A percentile compares a stretch with the other conserved stretches of the same genome.
Evolutionary conservation across 1,140 invertebrate genomes (phyloP).

Genomic region (Bombus picipes): DNA sequence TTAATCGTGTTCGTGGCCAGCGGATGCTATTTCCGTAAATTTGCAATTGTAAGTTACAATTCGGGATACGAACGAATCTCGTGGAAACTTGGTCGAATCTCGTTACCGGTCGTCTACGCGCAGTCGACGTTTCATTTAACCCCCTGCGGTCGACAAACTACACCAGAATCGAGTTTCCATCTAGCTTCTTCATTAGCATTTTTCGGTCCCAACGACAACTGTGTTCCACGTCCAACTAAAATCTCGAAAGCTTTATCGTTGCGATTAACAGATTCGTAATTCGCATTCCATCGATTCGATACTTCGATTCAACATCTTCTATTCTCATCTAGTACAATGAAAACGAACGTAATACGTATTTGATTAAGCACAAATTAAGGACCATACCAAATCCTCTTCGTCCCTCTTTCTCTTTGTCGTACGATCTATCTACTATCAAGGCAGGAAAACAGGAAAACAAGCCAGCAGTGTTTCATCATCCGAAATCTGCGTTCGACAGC

Average conservation of each 20-base stretch:
- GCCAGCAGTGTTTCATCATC: not conserved
- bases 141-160: slow-evolving; percentile 3
- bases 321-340: not conserved
- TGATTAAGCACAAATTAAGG: not conserved
- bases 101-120: not conserved
- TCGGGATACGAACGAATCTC: slow-evolving; percentile 13
- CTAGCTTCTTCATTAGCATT: slow-evolving; percentile 41
- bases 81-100: slow-evolving; percentile 23
- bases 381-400: not conserved
- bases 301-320: too few relatives aligned
- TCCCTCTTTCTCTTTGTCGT: not conserved
- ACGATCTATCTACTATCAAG: not conserved
- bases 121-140: slow-evolving; percentile 36
- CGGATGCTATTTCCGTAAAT: slow-evolving; percentile 10
- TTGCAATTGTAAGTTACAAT: slow-evolving; percentile 25
- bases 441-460: not conserved
- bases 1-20: slow-evolving; percentile 5
- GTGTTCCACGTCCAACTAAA: not conserved
- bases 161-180: slow-evolving; percentile 32
- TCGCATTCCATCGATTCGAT: not conserved
- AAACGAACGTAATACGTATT: not conserved
- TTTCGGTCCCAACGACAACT: not conserved
- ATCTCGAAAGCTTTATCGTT: slow-evolving; percentile 1
- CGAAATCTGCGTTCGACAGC: not conserved
- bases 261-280: slow-evolving; percentile 21